Conservation (phyloP, 2,797 vertebrate species). For the Okamejei kenojei region DNA sequence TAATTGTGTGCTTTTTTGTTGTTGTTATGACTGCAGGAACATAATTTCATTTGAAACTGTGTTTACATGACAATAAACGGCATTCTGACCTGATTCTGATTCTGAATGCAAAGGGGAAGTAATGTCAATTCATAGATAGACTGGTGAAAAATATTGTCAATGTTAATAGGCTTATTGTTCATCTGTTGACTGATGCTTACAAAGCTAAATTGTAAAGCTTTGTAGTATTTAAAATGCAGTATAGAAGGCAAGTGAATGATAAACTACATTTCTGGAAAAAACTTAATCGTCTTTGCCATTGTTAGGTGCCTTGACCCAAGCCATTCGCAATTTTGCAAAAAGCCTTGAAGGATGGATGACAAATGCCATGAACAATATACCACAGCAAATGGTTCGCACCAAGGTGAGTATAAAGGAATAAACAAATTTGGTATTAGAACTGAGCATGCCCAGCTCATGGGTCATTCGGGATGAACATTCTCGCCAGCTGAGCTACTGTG, state of each 20-base stretch:
- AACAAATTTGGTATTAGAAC: too few species aligned
- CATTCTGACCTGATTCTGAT: too few species aligned
- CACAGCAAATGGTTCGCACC: conserved; percentile 77
- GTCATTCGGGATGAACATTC: too few species aligned
- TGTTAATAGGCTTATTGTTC: not conserved
- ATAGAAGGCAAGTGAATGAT: not conserved
- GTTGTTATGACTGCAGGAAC: too few species aligned
- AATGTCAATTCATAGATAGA: not conserved
- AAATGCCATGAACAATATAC: conserved; percentile 74
- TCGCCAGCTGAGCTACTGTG: too few species aligned
- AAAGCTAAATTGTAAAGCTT: not conserved
- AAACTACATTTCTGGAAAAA: not conserved
- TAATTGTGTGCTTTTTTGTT: too few species aligned
- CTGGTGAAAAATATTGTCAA: not conserved
- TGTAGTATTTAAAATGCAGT: not conserved
- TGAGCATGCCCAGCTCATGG: too few species aligned
- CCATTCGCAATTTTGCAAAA: conserved; percentile 80
- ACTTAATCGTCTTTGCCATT: not conserved
- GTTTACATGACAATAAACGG: too few species aligned
- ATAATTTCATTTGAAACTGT: too few species aligned
- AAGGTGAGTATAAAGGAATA: conserved; percentile 54
- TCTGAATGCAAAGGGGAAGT: not conserved
- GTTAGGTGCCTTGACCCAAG: conserved; percentile 76
- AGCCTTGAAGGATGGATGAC: conserved; percentile 78
- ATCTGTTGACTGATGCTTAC: not conserved